Evolutionary conservation across 2,113 vertebrate species (phyloP).

Genomic region (Connochaetes taurinus): DNA sequence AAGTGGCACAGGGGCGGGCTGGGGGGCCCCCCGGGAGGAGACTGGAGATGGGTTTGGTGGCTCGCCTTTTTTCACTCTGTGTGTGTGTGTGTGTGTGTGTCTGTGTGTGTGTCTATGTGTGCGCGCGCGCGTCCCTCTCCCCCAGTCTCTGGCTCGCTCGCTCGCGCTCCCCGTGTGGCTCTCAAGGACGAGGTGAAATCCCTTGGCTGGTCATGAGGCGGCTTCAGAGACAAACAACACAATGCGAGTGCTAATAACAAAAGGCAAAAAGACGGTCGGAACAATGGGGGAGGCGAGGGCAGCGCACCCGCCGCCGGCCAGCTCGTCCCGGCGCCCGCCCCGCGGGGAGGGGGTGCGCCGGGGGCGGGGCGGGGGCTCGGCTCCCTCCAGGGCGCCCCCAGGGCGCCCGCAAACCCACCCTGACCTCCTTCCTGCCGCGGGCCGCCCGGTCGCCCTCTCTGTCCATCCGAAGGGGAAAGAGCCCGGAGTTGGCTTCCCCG

Average conservation of each 20-base stretch:
- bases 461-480: constrained; percentile 11
- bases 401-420: constrained; percentile 32
- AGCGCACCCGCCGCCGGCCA: constrained; percentile 69
- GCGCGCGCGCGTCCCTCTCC: constrained; percentile 32
- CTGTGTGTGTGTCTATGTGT: background rate
- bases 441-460: constrained; percentile 20
- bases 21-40: constrained; percentile 71
- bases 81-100: background rate
- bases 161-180: constrained; percentile 52
- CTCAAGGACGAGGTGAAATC: constrained; percentile 87
- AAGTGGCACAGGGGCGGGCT: constrained; percentile 63
- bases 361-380: constrained; percentile 43
- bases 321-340: constrained; percentile 40
- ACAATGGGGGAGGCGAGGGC: constrained; percentile 79
- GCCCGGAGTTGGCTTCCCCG: constrained; percentile 45
- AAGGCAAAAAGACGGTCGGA: constrained; percentile 74
- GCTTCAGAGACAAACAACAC: constrained; percentile 82
- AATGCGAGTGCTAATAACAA: constrained; percentile 83
- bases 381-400: constrained; percentile 33
- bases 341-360: background rate
- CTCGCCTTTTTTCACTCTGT: constrained; percentile 51
- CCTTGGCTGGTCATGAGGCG: constrained; percentile 83
- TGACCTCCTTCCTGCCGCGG: constrained; percentile 49
- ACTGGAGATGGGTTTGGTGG: constrained; percentile 71
- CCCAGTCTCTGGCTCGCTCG: constrained; percentile 53